Evolutionary conservation across 1,140 invertebrate species (phyloP).

Genomic region (Microplitis demolitor): DNA sequence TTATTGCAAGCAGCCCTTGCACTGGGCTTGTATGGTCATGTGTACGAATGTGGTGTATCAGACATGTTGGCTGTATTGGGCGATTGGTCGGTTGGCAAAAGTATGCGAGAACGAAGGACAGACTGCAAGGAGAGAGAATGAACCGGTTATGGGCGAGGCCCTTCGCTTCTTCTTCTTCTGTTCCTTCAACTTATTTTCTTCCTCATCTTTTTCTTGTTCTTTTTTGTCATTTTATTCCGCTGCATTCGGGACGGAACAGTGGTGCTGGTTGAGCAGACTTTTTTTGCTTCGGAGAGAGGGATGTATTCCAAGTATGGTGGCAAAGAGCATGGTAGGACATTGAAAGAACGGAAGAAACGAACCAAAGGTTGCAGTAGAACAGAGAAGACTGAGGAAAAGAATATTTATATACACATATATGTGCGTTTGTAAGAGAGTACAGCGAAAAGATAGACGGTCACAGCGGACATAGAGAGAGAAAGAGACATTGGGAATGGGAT

Average conservation of each 20-base stretch:
- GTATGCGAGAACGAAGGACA: slow-evolving; percentile 43
- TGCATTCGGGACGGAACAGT: background rate
- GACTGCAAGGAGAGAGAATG: slow-evolving; percentile 39
- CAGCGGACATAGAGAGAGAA: slow-evolving; percentile 23
- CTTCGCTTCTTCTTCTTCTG: slow-evolving; percentile 40
- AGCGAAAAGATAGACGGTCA: slow-evolving; percentile 29
- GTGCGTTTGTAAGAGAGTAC: background rate
- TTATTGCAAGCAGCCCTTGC: slow-evolving; percentile 33
- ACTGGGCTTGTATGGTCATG: slow-evolving; percentile 30
- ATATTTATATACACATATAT: background rate
- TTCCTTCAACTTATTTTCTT: slow-evolving; percentile 40
- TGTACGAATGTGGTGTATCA: slow-evolving; percentile 20
- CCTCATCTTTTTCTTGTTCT: slow-evolving; percentile 12
- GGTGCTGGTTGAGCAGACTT: background rate
- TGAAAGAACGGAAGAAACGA: slow-evolving; percentile 11
- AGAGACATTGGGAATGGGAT: slow-evolving; percentile 47
- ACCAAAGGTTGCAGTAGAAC: background rate
- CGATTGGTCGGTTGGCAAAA: slow-evolving; percentile 31
- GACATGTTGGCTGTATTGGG: slow-evolving; percentile 44
- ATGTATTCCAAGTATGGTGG: slow-evolving; percentile 61
- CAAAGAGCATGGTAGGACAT: slow-evolving; percentile 55
- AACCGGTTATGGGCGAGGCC: slow-evolving; percentile 62
- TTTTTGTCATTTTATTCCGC: no score
- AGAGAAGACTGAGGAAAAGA: background rate
- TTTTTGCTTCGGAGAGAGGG: slow-evolving; percentile 26